Conservation (phyloP, 2,888 invertebrate genomes). For the Patella caerulea region DNA sequence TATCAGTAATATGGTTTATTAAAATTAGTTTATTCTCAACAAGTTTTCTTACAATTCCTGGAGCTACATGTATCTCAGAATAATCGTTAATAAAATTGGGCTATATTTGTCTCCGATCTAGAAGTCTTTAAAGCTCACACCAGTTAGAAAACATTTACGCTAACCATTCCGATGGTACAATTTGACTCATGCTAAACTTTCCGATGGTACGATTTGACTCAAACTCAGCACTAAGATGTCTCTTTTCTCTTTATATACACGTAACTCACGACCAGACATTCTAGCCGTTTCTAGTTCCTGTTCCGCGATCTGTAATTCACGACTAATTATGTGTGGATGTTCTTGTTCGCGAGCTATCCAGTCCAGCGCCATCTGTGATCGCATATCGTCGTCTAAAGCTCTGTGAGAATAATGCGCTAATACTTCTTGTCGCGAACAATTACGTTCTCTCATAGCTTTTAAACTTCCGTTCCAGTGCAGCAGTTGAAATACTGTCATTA, state of each 20-base stretch:
- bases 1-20: too few species aligned
- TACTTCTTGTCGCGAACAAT: constrained; percentile 90
- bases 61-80: too few species aligned
- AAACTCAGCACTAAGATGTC: constrained; percentile 92
- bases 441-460: constrained; percentile 94
- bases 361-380: constrained; percentile 91
- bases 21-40: too few species aligned
- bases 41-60: too few species aligned
- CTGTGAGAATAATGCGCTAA: constrained; percentile 90
- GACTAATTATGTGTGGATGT: constrained; percentile 81
- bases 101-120: too few species aligned
- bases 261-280: constrained; percentile 88
- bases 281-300: constrained; percentile 88
- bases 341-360: constrained; percentile 87
- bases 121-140: too few species aligned
- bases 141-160: too few species aligned
- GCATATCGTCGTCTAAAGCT: constrained; percentile 94
- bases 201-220: constrained; percentile 78
- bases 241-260: constrained; percentile 95
- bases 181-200: constrained; percentile 72
- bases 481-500: constrained; percentile 97
- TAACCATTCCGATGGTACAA: too few species aligned
- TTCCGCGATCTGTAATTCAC: constrained; percentile 87
- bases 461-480: constrained; percentile 97
- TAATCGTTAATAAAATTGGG: too few species aligned